These are phyloP conservation scores for Porites rus DNA, from an alignment of 92 coral and sea anemone genomes.

Conservation along the genomic window DNA sequence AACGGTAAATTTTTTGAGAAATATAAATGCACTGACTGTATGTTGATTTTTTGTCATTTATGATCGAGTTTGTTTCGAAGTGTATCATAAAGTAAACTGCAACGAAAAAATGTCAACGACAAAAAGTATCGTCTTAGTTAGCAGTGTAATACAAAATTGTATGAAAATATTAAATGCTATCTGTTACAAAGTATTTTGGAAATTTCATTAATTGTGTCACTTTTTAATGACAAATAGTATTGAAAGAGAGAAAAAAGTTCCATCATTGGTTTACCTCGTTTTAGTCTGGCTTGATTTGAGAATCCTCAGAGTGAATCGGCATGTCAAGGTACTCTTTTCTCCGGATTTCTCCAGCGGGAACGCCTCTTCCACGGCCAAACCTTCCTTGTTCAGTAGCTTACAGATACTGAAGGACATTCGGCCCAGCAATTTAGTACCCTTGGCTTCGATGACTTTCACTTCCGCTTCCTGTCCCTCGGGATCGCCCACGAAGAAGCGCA, in stretches of 20 bases:
- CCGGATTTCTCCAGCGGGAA: constrained; percentile 84
- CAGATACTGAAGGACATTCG: constrained; percentile 66
- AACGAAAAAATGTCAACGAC: too few species aligned
- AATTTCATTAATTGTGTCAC: not conserved
- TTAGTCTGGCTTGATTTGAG: constrained; percentile 47
- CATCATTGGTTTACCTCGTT: constrained; percentile 43
- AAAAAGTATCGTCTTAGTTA: too few species aligned
- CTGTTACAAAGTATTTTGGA: not conserved
- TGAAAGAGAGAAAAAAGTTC: not conserved
- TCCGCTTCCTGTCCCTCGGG: constrained; percentile 77
- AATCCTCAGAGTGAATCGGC: constrained; percentile 87
- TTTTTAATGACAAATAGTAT: not conserved
- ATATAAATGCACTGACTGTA: too few species aligned
- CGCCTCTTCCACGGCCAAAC: constrained; percentile 68
- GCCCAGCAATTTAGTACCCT: constrained; percentile 84
- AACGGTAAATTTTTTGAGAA: too few species aligned
- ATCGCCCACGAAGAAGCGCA: constrained; percentile 85
- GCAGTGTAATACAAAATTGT: too few species aligned
- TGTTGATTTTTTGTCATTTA: too few species aligned
- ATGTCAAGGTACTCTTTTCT: constrained; percentile 85
- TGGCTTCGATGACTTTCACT: constrained; percentile 88
- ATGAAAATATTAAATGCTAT: constrained; percentile 4
- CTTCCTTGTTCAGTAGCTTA: constrained; percentile 72
- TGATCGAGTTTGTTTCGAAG: too few species aligned
- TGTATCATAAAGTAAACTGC: too few species aligned